phyloP scores from a whole-genome alignment of 2,888 invertebrate species.

The Anorthoa munda region DNA sequence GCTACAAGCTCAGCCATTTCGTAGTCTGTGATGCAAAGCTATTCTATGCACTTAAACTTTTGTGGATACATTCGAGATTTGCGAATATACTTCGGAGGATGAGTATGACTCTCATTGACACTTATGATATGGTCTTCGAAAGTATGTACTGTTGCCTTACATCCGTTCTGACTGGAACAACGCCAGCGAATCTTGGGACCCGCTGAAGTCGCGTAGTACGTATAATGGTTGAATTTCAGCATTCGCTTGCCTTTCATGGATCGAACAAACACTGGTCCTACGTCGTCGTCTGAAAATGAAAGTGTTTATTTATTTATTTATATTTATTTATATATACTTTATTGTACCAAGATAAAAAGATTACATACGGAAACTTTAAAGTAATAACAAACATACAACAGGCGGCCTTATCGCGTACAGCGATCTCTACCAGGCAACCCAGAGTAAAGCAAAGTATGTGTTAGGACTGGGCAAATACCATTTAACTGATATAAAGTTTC shows the following conservation, averaged over 20 bases:
- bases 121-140: slow-evolving; percentile 51
- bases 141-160: slow-evolving; percentile 59
- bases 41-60: neutral
- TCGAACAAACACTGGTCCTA: slow-evolving; percentile 45
- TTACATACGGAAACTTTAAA: no score
- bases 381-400: no score
- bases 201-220: slow-evolving; percentile 57
- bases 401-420: no score
- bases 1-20: no score
- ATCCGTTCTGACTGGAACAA: slow-evolving; percentile 58
- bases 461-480: neutral
- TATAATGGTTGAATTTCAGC: slow-evolving; percentile 62
- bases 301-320: no score
- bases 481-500: neutral
- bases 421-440: no score
- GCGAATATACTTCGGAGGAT: slow-evolving; percentile 49
- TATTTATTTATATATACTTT: no score
- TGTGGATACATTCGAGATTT: slow-evolving; percentile 31
- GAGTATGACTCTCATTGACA: slow-evolving; percentile 43
- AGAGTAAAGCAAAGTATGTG: no score
- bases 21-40: no score
- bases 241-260: slow-evolving; percentile 65
- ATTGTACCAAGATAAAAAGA: no score
- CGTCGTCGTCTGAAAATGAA: slow-evolving; percentile 24
- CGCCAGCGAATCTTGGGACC: slow-evolving; percentile 63